Percentiles rank a stretch among this genome's conserved stretches.
These are phyloP conservation scores for Trissolcus brochymenae DNA, from an alignment of 2,888 invertebrate genomes.

Conservation along the genomic window DNA sequence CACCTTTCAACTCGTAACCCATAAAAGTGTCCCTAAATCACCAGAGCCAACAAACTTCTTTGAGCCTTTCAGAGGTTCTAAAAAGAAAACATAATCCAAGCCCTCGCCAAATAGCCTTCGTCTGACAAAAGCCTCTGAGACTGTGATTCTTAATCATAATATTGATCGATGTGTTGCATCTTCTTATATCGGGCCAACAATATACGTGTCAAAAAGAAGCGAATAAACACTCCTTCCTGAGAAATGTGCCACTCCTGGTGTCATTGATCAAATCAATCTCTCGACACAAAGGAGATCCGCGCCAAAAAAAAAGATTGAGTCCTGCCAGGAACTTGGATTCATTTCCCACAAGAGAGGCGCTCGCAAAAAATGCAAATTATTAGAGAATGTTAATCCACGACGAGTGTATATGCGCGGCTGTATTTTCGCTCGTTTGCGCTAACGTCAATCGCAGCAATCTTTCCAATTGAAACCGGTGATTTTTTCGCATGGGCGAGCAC, in stretches of 20 bases:
- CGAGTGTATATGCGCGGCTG: slow-evolving; percentile 33
- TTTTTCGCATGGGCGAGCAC: slow-evolving; percentile 30
- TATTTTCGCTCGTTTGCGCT: slow-evolving; percentile 45
- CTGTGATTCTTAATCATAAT: slow-evolving; percentile 44
- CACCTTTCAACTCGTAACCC: slow-evolving; percentile 13
- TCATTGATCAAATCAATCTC: slow-evolving; percentile 43
- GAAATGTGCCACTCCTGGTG: slow-evolving; percentile 41
- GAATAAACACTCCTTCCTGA: slow-evolving; percentile 42
- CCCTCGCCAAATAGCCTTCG: slow-evolving; percentile 22
- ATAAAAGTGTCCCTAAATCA: slow-evolving; percentile 35
- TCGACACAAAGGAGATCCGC: slow-evolving; percentile 16
- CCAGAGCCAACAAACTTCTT: slow-evolving; percentile 26
- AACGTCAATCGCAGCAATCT: slow-evolving; percentile 49
- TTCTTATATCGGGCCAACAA: slow-evolving; percentile 40
- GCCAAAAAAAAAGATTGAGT: slow-evolving; percentile 3
- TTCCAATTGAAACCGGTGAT: slow-evolving; percentile 45
- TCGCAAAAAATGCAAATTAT: slow-evolving; percentile 33
- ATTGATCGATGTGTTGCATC: slow-evolving; percentile 51
- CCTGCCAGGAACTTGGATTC: slow-evolving; percentile 6
- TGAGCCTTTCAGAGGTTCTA: slow-evolving; percentile 2
- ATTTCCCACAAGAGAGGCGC: slow-evolving; percentile 26
- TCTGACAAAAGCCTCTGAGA: slow-evolving; percentile 35
- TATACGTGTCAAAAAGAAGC: slow-evolving; percentile 33
- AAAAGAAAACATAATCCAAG: slow-evolving; percentile 41
- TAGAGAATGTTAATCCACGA: slow-evolving; percentile 32